Evolutionary conservation across 1,140 invertebrate species (phyloP), one percentile per base, ranked within the genome.

Genomic region (Zaprionus lachaisei): DNA sequence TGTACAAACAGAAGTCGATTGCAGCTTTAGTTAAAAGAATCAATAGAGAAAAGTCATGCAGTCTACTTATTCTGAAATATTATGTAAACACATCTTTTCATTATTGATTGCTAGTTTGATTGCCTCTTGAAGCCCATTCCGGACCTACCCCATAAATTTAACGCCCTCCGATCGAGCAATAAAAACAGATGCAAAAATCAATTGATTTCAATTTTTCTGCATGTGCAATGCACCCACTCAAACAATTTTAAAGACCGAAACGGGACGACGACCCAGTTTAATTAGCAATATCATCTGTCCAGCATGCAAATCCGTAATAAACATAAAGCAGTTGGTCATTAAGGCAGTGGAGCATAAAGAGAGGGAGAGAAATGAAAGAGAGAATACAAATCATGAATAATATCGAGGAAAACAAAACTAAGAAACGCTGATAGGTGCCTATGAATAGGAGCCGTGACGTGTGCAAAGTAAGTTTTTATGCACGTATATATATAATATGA

Each of bases 201-300:
- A 89, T 89, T 89, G 81, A 71, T 81, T 72, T 84, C 38, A 89
- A 81, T 87, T 89, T 34, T 34, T 17, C 0, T 84, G 81, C 84
- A 87, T 78, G 81, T 87, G 84, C 81, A 83, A 79, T 84, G 84
- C 63, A 89, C 84, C 51, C 80, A 65, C 17, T 56, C 34, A 47
- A 9, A 6, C n/a, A 47, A 47, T 47, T 17, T 9, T 1, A 47
- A 9, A 28, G 72, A 54, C 26, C 15, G 31, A 54, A 34, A 31
- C 54, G 41, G 47, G 61, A 61, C 44, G 28, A 47, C 20, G 69
- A 69, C 70, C 67, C 17, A 68, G 20, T 76, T 85, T 38, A 34
- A 24, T 14, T 49, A 15, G 12, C 22, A 38, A 67, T 24, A 37
- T n/a, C 49, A 12, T 31, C 14, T 26, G 22, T 34, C 15, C 54